A percentile compares a stretch with the other conserved stretches of the same genome.
These are phyloP conservation scores for Megaleporinus macrocephalus DNA, from an alignment of 2,113 vertebrate genomes.

Conservation along the genomic window DNA sequence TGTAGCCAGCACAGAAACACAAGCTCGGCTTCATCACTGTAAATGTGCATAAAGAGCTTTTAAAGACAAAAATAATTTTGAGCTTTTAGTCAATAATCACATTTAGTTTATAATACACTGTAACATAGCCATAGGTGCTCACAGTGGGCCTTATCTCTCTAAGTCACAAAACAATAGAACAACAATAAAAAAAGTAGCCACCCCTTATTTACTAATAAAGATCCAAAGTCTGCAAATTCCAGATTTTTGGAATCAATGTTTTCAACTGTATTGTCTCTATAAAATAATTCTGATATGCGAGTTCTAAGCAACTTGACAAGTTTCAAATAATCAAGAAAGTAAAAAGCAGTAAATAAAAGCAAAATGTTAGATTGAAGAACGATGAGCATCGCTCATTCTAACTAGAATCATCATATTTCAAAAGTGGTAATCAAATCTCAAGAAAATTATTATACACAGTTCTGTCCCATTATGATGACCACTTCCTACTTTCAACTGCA, in stretches of 20 bases:
- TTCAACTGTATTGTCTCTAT: too few relatives aligned
- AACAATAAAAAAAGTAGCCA: not conserved
- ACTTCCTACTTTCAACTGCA: too few relatives aligned
- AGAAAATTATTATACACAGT: too few relatives aligned
- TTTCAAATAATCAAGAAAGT: too few relatives aligned
- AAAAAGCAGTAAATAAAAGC: too few relatives aligned
- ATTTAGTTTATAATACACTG: not conserved
- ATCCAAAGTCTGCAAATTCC: not conserved
- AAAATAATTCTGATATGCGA: too few relatives aligned
- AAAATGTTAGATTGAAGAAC: too few relatives aligned
- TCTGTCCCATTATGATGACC: too few relatives aligned
- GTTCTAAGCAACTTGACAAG: too few relatives aligned
- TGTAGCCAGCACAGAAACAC: not conserved
- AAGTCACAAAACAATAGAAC: not conserved
- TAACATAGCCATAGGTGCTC: not conserved
- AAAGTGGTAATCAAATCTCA: too few relatives aligned
- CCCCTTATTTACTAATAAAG: not conserved
- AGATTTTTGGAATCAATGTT: not conserved
- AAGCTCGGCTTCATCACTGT: not conserved
- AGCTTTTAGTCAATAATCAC: not conserved
- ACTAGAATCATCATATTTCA: too few relatives aligned
- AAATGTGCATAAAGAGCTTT: not conserved
- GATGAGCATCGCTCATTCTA: too few relatives aligned
- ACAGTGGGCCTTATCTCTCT: not conserved
- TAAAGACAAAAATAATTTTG: not conserved